Conservation (phyloP, 53 echinoderm and acorn worm genomes). For the Temnopleurus reevesii region DNA sequence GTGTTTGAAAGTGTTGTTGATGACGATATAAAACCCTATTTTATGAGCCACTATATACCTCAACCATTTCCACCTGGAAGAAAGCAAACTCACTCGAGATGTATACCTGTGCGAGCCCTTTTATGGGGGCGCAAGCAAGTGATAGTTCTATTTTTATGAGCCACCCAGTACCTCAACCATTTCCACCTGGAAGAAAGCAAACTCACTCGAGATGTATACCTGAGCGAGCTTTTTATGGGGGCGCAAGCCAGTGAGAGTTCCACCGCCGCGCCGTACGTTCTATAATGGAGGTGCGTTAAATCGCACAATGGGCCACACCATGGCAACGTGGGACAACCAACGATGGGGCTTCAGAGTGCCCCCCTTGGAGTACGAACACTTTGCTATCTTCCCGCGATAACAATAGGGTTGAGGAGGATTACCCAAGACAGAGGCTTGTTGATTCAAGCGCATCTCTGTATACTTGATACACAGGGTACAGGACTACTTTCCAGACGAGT, state of each 20-base stretch:
- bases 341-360: slow-evolving; percentile 14
- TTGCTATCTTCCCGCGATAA: slow-evolving; percentile 13
- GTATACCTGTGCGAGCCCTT: background rate
- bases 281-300: background rate
- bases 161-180: background rate
- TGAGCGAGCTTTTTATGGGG: background rate
- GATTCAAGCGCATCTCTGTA: slow-evolving; percentile 46
- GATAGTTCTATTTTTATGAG: background rate
- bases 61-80: background rate
- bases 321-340: slow-evolving; percentile 49
- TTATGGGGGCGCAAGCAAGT: background rate
- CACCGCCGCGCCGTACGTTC: background rate
- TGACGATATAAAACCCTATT: too few relatives aligned
- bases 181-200: background rate
- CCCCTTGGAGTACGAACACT: slow-evolving; percentile 31
- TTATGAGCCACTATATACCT: background rate
- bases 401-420: slow-evolving; percentile 32
- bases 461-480: background rate
- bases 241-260: background rate
- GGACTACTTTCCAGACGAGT: background rate
- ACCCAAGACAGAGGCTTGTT: slow-evolving; percentile 40
- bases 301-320: slow-evolving; percentile 14
- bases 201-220: background rate
- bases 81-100: background rate
- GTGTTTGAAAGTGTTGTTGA: too few relatives aligned